Evolutionary conservation across 1,140 invertebrate genomes (phyloP).

Genomic region (Drosophila guanche): DNA sequence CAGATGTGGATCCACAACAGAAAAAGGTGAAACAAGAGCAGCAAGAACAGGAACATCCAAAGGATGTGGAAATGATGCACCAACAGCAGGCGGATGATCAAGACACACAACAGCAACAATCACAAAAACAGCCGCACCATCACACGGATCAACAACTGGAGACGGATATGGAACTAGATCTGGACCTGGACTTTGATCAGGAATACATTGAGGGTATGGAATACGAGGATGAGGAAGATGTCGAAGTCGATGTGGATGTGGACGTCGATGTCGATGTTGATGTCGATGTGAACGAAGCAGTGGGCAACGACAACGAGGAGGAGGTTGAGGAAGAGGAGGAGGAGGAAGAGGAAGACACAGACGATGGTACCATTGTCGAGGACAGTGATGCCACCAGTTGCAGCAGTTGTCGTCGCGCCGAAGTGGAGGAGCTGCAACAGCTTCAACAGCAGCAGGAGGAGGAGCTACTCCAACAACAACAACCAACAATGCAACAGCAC

Average conservation of each 20-base stretch:
- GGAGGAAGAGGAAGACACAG: slow-evolving; percentile 20
- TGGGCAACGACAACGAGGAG: neutral
- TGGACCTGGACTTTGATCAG: slow-evolving; percentile 1
- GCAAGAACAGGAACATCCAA: slow-evolving; percentile 28
- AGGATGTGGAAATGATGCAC: slow-evolving; percentile 49
- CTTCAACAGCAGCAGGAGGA: slow-evolving; percentile 10
- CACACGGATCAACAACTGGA: slow-evolving; percentile 1
- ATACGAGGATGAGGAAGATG: slow-evolving; percentile 1
- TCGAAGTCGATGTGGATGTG: neutral
- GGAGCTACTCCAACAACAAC: neutral
- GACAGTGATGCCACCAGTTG: slow-evolving; percentile 75
- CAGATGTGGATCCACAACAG: slow-evolving; percentile 8
- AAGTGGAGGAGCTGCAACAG: slow-evolving; percentile 50
- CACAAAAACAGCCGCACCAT: neutral
- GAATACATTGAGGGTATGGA: slow-evolving; percentile 4
- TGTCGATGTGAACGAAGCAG: slow-evolving; percentile 16
- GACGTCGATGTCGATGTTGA: neutral
- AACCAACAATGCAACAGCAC: neutral
- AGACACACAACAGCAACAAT: slow-evolving; percentile 13
- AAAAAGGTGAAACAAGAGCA: slow-evolving; percentile 9
- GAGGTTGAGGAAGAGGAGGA: neutral
- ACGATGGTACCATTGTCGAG: slow-evolving; percentile 67
- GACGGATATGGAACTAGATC: slow-evolving; percentile 1
- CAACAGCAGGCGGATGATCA: slow-evolving; percentile 23
- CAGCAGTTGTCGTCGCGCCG: slow-evolving; percentile 65